Conservation (phyloP, 1,140 invertebrate genomes). For the Battus philenor region DNA sequence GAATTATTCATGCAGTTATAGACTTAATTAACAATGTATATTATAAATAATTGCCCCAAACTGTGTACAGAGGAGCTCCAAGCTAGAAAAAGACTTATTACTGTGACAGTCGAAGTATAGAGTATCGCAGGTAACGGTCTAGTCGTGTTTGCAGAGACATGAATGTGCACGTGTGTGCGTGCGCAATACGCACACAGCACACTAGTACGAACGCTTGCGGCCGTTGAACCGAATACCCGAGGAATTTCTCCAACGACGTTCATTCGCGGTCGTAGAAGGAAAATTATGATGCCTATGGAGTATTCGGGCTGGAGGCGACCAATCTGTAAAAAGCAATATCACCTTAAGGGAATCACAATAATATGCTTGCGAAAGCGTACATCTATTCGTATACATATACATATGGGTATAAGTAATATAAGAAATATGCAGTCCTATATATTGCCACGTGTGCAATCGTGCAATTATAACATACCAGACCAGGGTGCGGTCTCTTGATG, state of each 20-base stretch:
- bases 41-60: too few species aligned
- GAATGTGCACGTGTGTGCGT: slow-evolving; percentile 46
- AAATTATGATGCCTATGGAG: slow-evolving; percentile 10
- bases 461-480: slow-evolving; percentile 45
- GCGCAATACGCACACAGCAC: slow-evolving; percentile 40
- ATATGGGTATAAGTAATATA: too few species aligned
- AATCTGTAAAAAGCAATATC: background rate
- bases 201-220: slow-evolving; percentile 46
- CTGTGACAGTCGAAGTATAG: slow-evolving; percentile 35
- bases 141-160: slow-evolving; percentile 63
- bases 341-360: background rate
- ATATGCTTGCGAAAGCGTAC: background rate
- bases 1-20: too few species aligned
- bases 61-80: too few species aligned
- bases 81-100: too few species aligned
- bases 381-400: background rate
- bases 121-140: slow-evolving; percentile 59
- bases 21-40: too few species aligned
- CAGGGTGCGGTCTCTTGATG: slow-evolving; percentile 42
- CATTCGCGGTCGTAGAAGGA: slow-evolving; percentile 40
- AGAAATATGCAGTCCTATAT: too few species aligned
- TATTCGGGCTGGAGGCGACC: background rate
- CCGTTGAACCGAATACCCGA: slow-evolving; percentile 71
- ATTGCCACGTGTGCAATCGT: slow-evolving; percentile 42
- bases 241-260: slow-evolving; percentile 68